Evolutionary conservation across 2,888 invertebrate species (phyloP).

Genomic region (Hermaeophaga mercurialis): DNA sequence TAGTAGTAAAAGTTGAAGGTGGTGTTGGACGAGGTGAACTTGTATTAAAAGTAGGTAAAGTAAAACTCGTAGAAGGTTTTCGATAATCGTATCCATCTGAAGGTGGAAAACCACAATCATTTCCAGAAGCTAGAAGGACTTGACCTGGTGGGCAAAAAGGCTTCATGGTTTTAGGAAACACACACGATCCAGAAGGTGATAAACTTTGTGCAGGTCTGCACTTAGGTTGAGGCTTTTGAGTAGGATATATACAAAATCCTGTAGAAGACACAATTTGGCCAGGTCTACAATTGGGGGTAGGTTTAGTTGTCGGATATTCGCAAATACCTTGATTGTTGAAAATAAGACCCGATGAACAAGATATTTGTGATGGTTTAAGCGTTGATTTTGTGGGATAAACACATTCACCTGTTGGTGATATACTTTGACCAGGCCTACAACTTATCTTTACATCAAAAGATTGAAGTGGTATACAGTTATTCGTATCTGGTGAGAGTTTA

Average conservation of each 20-base stretch:
- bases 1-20: too few species aligned
- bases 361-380: neutral
- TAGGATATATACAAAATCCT: conserved; percentile 6
- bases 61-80: conserved; percentile 27
- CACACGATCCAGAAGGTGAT: conserved; percentile 34
- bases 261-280: conserved; percentile 23
- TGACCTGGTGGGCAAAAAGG: conserved; percentile 30
- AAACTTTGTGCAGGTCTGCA: conserved; percentile 24
- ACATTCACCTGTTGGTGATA: neutral
- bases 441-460: conserved; percentile 3
- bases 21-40: too few species aligned
- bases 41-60: conserved; percentile 47
- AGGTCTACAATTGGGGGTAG: conserved; percentile 26
- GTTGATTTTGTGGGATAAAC: neutral
- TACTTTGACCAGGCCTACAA: conserved; percentile 13
- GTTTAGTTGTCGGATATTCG: conserved; percentile 15
- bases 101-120: conserved; percentile 36
- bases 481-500: conserved; percentile 21
- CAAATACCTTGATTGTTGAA: conserved; percentile 1
- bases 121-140: conserved; percentile 34
- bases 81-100: conserved; percentile 31
- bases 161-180: conserved; percentile 24
- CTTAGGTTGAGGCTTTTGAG: neutral
- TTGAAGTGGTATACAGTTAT: conserved; percentile 10
- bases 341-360: conserved; percentile 31